Base-by-base conservation (phyloP, 2,113 vertebrate species). In the Grammomys dolichurus region DNA sequence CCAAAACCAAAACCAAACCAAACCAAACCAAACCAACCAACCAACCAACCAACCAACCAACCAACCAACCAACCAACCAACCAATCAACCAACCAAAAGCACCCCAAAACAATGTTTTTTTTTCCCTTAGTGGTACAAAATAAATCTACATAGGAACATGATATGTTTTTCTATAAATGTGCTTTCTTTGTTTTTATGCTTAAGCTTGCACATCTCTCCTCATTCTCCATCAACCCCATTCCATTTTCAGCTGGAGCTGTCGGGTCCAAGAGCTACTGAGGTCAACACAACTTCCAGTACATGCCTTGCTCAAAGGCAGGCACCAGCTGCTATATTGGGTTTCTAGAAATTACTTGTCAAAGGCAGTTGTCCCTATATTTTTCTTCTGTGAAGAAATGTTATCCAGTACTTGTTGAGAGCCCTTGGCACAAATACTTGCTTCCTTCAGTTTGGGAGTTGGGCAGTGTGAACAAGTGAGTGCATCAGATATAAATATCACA, bases 331-430 rank as follows among this genome's bases (percentile, higher is more conserved):
- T 89, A 89, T 72, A 63, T 63, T 81, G 54, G 54, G 54, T 94
- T 81, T 94, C 76, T 81, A 94, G 86, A 94, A 88, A 94, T 88
- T 77, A 67, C 48, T 87, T 89, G 65, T 63, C 88, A 43, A 88
- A 69, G 76, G 33, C 54, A 81, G 86, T 81, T 89, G 86, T 72
- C 65, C 17, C 69, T 89, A 24, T 73, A 58, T 75, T 76, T 81
- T 94, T 73, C 75, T 72, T 89, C 40, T 73, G 76, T 60, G 54
- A 89, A 89, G 93, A 89, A 94, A 63, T n/a, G 70, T 89, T 81
- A 94, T 65, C 86, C 54, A 73, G 54, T 81, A 89, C 40, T 82
- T 89, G 40, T 48, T 89, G 77, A 89, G 86, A 94, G 78, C 24
- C 26, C 40, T 89, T 89, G 86, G 67, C 54, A 60, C 93, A 94